Evolutionary conservation across 2,888 invertebrate genomes (phyloP).

Genomic region (Stictocephala bisonia): DNA sequence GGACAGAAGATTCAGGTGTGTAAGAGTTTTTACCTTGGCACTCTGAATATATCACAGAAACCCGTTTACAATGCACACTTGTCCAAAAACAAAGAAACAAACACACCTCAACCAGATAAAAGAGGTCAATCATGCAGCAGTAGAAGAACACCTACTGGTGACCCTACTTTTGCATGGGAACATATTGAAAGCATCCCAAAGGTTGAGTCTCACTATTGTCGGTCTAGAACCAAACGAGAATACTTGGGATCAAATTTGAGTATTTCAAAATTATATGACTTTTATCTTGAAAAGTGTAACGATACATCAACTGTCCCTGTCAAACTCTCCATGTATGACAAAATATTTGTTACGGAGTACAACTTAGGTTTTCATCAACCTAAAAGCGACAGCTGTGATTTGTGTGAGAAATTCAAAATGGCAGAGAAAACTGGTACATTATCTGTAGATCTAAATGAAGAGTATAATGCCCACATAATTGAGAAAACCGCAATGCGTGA

Average conservation of each 20-base stretch:
- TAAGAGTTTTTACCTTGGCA: constrained; percentile 20
- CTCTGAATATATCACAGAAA: constrained; percentile 25
- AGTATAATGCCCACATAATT: constrained; percentile 24
- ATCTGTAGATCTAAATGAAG: constrained; percentile 12
- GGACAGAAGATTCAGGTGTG: constrained; percentile 1
- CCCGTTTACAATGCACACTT: constrained; percentile 31
- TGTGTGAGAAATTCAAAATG: constrained; percentile 16
- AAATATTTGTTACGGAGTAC: constrained; percentile 25
- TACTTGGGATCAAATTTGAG: constrained; percentile 21
- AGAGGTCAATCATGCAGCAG: constrained; percentile 20
- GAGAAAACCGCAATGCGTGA: constrained; percentile 12
- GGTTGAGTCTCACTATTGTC: constrained; percentile 22
- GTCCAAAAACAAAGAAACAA: constrained; percentile 33
- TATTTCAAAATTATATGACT: constrained; percentile 11
- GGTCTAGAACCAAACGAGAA: constrained; percentile 22
- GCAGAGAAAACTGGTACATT: constrained; percentile 16
- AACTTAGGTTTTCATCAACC: constrained; percentile 20
- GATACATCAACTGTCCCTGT: constrained; percentile 19
- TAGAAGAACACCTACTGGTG: constrained; percentile 20
- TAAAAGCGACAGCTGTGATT: constrained; percentile 27
- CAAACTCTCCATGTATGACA: constrained; percentile 22
- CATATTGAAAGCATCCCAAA: constrained; percentile 28
- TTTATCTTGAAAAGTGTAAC: constrained; percentile 30
- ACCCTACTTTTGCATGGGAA: constrained; percentile 10
- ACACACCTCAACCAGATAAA: constrained; percentile 38